Percentiles rank a stretch among this genome's conserved stretches.
phyloP scores from a whole-genome alignment of 30 jellyfish, hydroid and myxozoan species.

The Aurelia coerulea region DNA sequence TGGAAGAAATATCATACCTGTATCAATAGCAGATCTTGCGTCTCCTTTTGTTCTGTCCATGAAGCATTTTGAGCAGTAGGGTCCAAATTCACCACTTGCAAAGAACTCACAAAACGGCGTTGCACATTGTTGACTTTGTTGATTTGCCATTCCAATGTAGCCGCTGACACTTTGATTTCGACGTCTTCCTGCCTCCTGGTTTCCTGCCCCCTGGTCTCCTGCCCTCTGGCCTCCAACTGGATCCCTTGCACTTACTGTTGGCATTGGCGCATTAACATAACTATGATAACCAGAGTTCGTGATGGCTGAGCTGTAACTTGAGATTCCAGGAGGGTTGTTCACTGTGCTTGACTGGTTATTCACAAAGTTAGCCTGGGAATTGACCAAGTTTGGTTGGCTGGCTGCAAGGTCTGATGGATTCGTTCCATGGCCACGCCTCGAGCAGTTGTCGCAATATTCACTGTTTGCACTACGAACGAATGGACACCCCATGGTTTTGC shows the following conservation, averaged over 20 bases:
- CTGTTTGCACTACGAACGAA: constrained; percentile 30
- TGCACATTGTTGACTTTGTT: constrained; percentile 24
- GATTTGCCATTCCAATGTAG: background rate
- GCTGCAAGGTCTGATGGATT: background rate
- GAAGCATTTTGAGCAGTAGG: constrained; percentile 77
- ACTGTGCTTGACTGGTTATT: background rate
- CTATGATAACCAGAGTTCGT: background rate
- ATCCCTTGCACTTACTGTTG: constrained; percentile 2
- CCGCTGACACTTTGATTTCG: background rate
- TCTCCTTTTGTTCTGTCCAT: constrained; percentile 76
- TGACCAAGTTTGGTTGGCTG: background rate
- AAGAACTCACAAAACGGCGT: constrained; percentile 62
- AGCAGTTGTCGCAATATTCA: constrained; percentile 50
- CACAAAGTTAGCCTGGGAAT: no score
- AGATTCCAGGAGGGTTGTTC: background rate
- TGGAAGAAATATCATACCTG: no score
- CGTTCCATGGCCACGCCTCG: constrained; percentile 2
- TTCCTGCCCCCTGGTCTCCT: constrained; percentile 3
- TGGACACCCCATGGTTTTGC: constrained; percentile 84
- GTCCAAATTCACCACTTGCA: constrained; percentile 80
- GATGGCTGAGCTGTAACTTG: no score
- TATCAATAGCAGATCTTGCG: background rate
- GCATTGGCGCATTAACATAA: background rate
- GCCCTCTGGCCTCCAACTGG: constrained; percentile 19
- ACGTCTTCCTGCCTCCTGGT: background rate